Percentiles rank a stretch among this genome's conserved stretches.
phyloP scores from a whole-genome alignment of 2,888 invertebrate species.

The Frankliniella intonsa region DNA sequence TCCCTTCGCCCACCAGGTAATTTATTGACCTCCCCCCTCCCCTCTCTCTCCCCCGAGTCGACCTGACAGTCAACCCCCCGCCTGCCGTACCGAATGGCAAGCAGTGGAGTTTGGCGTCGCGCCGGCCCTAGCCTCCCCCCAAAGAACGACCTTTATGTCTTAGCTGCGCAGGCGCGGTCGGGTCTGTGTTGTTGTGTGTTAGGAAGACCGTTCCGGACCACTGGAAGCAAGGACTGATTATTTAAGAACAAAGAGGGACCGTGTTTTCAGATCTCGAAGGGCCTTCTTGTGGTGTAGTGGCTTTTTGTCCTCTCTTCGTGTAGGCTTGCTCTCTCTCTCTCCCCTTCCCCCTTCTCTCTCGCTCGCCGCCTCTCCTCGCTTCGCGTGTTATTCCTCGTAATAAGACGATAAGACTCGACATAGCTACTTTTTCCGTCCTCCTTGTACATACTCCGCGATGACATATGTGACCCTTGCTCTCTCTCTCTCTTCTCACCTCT shows the following conservation, averaged over 20 bases:
- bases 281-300: background rate
- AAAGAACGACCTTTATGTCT: background rate
- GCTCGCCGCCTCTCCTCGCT: background rate
- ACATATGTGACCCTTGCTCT: background rate
- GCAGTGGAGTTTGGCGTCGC: background rate
- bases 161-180: background rate
- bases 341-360: background rate
- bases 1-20: conserved; percentile 7
- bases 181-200: conserved; percentile 19
- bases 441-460: background rate
- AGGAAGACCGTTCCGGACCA: background rate
- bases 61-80: background rate
- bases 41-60: background rate
- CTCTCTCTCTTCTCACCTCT: background rate
- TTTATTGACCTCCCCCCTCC: background rate
- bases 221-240: conserved; percentile 24
- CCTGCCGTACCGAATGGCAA: background rate
- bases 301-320: background rate
- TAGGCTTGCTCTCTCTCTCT: background rate
- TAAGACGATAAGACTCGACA: conserved; percentile 19
- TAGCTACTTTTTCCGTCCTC: background rate
- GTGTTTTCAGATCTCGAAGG: conserved; percentile 9
- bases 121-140: background rate
- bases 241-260: background rate
- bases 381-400: background rate